These are phyloP conservation scores for Mugil cephalus DNA, from an alignment of 2,113 vertebrate genomes.

Conservation along the genomic window DNA sequence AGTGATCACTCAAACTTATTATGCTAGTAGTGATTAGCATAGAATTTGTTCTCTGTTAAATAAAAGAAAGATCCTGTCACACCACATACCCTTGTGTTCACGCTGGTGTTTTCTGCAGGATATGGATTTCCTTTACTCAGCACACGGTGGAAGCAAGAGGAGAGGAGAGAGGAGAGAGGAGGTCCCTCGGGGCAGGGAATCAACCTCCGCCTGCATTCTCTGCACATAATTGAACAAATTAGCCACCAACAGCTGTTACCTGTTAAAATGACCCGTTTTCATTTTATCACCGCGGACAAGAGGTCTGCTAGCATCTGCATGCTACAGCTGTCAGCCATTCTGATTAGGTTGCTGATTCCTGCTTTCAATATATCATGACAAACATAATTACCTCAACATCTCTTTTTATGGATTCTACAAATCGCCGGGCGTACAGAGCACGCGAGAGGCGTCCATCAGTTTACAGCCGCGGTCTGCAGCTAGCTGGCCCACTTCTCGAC, in stretches of 20 bases:
- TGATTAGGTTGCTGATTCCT: conserved; percentile 77
- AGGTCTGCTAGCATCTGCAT: conserved; percentile 85
- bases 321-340: conserved; percentile 83
- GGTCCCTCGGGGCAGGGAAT: conserved; percentile 67
- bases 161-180: conserved; percentile 30
- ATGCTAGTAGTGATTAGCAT: conserved; percentile 24
- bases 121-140: conserved; percentile 67
- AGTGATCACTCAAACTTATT: conserved; percentile 30
- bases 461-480: conserved; percentile 59
- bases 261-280: conserved; percentile 86
- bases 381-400: conserved; percentile 85
- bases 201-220: conserved; percentile 77
- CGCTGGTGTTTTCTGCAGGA: conserved; percentile 22
- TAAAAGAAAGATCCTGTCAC: conserved; percentile 18
- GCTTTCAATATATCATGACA: conserved; percentile 83
- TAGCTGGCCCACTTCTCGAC: conserved; percentile 45
- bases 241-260: conserved; percentile 85
- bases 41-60: conserved; percentile 34
- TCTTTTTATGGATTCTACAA: conserved; percentile 86
- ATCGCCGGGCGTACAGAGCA: conserved; percentile 64
- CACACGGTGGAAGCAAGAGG: conserved; percentile 40
- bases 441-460: conserved; percentile 81
- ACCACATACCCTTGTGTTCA: conserved; percentile 10
- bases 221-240: conserved; percentile 86
- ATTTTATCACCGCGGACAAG: conserved; percentile 82